phyloP scores from a whole-genome alignment of 2,113 vertebrate species.

The Anthoscopus minutus region DNA sequence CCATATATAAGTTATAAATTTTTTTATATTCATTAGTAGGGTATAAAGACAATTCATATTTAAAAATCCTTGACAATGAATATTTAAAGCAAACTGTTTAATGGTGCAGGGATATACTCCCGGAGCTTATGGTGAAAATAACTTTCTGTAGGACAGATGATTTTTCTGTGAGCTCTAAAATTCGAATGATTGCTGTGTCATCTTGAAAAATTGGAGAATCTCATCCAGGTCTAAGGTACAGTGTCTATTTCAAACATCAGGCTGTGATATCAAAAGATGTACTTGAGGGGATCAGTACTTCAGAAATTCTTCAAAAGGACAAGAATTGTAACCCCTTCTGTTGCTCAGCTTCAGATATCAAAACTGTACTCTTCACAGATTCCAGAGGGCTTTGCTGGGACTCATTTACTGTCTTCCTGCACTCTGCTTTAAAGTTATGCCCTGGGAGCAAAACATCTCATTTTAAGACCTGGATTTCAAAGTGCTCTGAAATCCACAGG shows the following conservation, averaged over 20 bases:
- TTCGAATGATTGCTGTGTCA: neutral
- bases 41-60: neutral
- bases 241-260: neutral
- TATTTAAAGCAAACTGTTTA: neutral
- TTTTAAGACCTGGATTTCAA: conserved; percentile 49
- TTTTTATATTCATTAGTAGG: neutral
- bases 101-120: neutral
- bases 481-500: conserved; percentile 50
- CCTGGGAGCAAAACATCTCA: conserved; percentile 45
- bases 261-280: neutral
- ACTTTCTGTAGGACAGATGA: neutral
- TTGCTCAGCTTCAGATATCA: neutral
- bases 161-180: neutral
- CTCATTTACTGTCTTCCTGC: conserved; percentile 41
- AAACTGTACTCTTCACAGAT: neutral
- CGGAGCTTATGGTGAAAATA: neutral
- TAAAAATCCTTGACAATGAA: neutral
- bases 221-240: neutral
- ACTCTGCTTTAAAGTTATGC: conserved; percentile 48
- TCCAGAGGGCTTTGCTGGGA: conserved; percentile 8
- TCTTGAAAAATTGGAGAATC: neutral
- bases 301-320: neutral
- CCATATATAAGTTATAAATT: neutral
- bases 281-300: neutral
- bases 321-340: neutral